A percentile compares a stretch with the other conserved stretches of the same genome.
These are phyloP conservation scores for Scytalopus superciliaris DNA, from an alignment of 2,113 vertebrate genomes.

Conservation along the genomic window DNA sequence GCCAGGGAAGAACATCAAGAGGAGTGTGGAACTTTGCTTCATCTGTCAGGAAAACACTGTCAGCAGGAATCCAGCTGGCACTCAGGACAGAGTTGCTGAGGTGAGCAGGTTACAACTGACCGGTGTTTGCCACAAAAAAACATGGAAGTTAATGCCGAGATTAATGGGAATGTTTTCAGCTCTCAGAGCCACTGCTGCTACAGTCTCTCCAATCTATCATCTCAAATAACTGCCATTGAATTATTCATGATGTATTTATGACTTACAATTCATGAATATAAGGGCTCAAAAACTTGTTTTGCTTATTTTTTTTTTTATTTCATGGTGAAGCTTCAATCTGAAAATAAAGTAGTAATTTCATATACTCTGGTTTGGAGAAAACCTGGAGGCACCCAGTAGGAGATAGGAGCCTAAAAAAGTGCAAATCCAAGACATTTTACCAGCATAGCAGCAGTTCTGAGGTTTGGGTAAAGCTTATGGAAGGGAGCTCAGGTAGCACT, in stretches of 20 bases:
- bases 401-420: background rate
- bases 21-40: background rate
- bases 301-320: background rate
- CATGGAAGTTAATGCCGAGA: background rate
- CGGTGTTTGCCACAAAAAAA: accelerated
- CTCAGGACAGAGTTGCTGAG: accelerated
- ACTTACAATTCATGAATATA: background rate
- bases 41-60: background rate
- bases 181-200: background rate
- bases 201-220: background rate
- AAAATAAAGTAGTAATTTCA: background rate
- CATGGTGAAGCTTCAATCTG: accelerated
- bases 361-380: background rate
- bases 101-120: background rate
- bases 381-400: background rate
- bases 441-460: background rate
- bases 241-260: background rate
- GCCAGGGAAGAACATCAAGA: background rate
- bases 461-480: background rate
- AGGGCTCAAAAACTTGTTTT: background rate
- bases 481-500: background rate
- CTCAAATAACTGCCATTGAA: background rate
- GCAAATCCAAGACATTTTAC: background rate
- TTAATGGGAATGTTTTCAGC: background rate
- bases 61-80: background rate